These are phyloP conservation scores for Macrobrachium nipponense DNA, from an alignment of 1,140 invertebrate species.

Conservation along the genomic window DNA sequence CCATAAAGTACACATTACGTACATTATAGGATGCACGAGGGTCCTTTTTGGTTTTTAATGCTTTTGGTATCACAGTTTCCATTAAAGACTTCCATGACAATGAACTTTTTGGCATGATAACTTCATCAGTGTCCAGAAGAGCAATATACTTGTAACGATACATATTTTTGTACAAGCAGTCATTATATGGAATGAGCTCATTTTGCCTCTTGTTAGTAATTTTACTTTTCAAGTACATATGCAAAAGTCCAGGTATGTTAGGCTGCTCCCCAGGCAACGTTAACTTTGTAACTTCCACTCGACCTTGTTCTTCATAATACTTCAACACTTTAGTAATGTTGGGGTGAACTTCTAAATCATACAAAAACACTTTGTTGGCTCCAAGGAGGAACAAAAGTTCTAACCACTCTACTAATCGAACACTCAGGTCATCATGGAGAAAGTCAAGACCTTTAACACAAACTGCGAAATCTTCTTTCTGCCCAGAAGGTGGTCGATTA, in stretches of 20 bases:
- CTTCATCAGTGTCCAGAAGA: slow-evolving; percentile 86
- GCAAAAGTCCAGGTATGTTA: slow-evolving; percentile 87
- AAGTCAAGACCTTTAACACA: slow-evolving; percentile 96
- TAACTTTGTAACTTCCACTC: slow-evolving; percentile 85
- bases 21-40: slow-evolving; percentile 89
- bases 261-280: slow-evolving; percentile 92
- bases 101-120: slow-evolving; percentile 84
- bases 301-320: slow-evolving; percentile 81
- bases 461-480: slow-evolving; percentile 87
- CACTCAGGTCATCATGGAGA: slow-evolving; percentile 88
- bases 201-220: slow-evolving; percentile 92
- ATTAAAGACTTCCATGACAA: slow-evolving; percentile 82
- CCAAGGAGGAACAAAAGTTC: slow-evolving; percentile 87
- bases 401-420: slow-evolving; percentile 93
- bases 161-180: slow-evolving; percentile 93
- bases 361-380: slow-evolving; percentile 93
- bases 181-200: slow-evolving; percentile 96
- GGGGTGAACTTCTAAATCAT: slow-evolving; percentile 89
- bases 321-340: slow-evolving; percentile 90
- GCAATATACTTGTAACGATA: slow-evolving; percentile 92
- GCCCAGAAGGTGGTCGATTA: slow-evolving; percentile 74
- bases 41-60: slow-evolving; percentile 77
- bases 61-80: slow-evolving; percentile 75
- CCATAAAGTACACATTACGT: slow-evolving; percentile 93
- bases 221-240: slow-evolving; percentile 85